Conservation (phyloP, 2,797 vertebrate genomes). For the Percopsis omiscomaycus region DNA sequence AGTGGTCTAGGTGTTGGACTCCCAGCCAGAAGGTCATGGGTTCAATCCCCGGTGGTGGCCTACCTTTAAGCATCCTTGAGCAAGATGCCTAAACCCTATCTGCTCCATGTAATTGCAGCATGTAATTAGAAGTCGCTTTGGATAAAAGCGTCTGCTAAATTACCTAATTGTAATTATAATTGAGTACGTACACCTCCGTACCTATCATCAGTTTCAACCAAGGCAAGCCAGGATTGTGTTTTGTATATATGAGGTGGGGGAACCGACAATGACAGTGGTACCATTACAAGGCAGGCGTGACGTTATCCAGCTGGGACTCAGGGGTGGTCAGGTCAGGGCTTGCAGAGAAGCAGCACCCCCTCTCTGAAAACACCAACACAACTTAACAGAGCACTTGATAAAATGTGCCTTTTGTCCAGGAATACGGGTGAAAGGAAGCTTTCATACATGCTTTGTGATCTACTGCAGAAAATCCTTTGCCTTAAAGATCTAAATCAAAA, state of each 20-base stretch:
- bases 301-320: slow-evolving; percentile 60
- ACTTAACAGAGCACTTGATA: slow-evolving; percentile 21
- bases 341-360: slow-evolving; percentile 37
- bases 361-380: slow-evolving; percentile 37
- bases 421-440: slow-evolving; percentile 21
- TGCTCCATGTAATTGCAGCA: too few relatives aligned
- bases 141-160: too few relatives aligned
- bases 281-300: slow-evolving; percentile 51
- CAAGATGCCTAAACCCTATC: too few relatives aligned
- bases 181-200: slow-evolving; percentile 19
- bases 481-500: background rate
- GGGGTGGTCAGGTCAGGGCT: slow-evolving; percentile 56
- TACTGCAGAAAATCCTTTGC: too few relatives aligned
- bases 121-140: too few relatives aligned
- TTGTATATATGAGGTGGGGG: slow-evolving; percentile 48
- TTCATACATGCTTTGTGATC: slow-evolving; percentile 12
- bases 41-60: too few relatives aligned
- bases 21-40: too few relatives aligned
- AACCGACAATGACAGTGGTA: slow-evolving; percentile 33
- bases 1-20: too few relatives aligned
- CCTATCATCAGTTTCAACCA: slow-evolving; percentile 24
- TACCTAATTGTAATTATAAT: too few relatives aligned
- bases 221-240: slow-evolving; percentile 47
- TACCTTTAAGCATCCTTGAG: too few relatives aligned
- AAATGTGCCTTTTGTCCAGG: slow-evolving; percentile 27